Percentiles rank a stretch among this genome's conserved stretches.
These are phyloP conservation scores for Sipha flava DNA, from an alignment of 1,140 invertebrate species.

Conservation along the genomic window DNA sequence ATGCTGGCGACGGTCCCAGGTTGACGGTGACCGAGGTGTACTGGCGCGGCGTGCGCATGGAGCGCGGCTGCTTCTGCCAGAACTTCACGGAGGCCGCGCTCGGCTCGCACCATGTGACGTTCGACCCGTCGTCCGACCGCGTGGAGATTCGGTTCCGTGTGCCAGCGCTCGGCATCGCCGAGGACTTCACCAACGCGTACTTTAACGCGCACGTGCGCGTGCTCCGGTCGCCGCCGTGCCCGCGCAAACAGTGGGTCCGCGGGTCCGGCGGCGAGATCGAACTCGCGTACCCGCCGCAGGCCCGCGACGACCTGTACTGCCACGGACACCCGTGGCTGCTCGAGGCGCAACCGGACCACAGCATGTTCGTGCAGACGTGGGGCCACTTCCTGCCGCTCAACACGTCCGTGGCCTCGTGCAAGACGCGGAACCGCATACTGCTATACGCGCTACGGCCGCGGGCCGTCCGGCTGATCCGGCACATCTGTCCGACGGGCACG, in stretches of 20 bases:
- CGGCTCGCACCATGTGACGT: conserved; percentile 51
- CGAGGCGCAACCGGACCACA: conserved; percentile 63
- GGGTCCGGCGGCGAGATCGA: conserved; percentile 65
- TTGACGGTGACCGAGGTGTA: conserved; percentile 54
- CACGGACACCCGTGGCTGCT: conserved; percentile 68
- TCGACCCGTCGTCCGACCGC: conserved; percentile 22
- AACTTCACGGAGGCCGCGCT: conserved; percentile 60
- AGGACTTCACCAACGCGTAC: conserved; percentile 68
- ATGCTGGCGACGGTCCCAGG: conserved; percentile 42
- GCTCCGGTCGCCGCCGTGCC: conserved; percentile 55
- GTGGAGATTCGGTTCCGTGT: conserved; percentile 61
- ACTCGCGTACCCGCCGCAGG: conserved; percentile 45
- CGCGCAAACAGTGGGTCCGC: conserved; percentile 53
- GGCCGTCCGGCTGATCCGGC: conserved; percentile 52
- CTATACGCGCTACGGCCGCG: conserved; percentile 47
- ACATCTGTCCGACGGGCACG: conserved; percentile 62
- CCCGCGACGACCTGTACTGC: conserved; percentile 49
- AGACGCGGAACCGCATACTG: conserved; percentile 60
- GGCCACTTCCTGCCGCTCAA: conserved; percentile 45
- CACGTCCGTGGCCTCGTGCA: conserved; percentile 45
- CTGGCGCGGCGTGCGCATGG: conserved; percentile 51
- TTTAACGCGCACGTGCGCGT: conserved; percentile 67
- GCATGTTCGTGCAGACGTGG: conserved; percentile 60
- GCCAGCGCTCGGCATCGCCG: conserved; percentile 65
- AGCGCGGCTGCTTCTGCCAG: conserved; percentile 65